Conservation (phyloP, 2,888 invertebrate genomes). For the Hyposoter dolosus region DNA sequence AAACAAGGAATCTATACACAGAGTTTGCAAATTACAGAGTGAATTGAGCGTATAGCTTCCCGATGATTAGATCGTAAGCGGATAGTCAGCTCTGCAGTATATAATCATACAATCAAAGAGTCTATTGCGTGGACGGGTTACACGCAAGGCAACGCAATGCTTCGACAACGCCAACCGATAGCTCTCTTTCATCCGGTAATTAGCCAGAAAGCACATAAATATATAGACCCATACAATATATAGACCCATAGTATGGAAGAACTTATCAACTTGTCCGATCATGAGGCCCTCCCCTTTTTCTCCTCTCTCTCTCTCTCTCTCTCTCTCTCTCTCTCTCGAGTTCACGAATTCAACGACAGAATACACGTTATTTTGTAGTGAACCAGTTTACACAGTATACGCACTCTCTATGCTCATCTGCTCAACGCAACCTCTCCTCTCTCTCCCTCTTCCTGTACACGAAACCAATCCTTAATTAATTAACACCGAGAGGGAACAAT, state of each 20-base stretch:
- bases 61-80: constrained; percentile 66
- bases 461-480: constrained; percentile 81
- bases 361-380: constrained; percentile 64
- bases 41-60: constrained; percentile 63
- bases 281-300: constrained; percentile 36
- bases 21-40: constrained; percentile 63
- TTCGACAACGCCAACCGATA: constrained; percentile 71
- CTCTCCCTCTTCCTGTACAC: constrained; percentile 21
- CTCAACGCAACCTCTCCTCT: constrained; percentile 53
- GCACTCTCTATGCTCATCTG: constrained; percentile 60
- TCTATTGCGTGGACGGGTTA: constrained; percentile 36
- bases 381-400: constrained; percentile 62
- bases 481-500: constrained; percentile 82
- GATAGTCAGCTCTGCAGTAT: constrained; percentile 41
- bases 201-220: constrained; percentile 77
- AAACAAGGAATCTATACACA: not conserved
- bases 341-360: constrained; percentile 61
- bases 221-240: constrained; percentile 9
- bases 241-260: constrained; percentile 63
- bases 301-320: constrained; percentile 7
- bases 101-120: constrained; percentile 61
- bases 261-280: constrained; percentile 81
- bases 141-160: constrained; percentile 56
- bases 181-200: constrained; percentile 82
- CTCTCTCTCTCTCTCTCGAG: constrained; percentile 5